Conservation (phyloP, 2,113 vertebrate species). For the Melanostigma gelatinosum region DNA sequence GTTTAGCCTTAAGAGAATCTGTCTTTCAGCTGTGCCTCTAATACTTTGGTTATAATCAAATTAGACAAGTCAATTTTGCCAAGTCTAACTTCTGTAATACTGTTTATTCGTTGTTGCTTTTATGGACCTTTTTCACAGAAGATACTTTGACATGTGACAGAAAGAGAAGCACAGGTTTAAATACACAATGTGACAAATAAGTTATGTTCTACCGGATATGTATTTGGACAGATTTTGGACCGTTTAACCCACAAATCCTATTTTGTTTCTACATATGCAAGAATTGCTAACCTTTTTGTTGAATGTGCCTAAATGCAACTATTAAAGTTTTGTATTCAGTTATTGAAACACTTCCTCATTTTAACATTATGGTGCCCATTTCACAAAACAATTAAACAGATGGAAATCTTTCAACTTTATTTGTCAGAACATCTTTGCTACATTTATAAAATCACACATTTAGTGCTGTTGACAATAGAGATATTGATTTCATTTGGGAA, state of each 20-base stretch:
- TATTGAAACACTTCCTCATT: neutral
- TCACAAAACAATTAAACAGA: neutral
- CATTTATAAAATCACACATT: neutral
- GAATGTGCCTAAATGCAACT: constrained; percentile 14
- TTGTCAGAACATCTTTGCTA: neutral
- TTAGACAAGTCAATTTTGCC: neutral
- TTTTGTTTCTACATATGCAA: constrained; percentile 20
- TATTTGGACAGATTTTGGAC: neutral
- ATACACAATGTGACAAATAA: neutral
- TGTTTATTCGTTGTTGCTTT: neutral
- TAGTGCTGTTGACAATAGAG: neutral
- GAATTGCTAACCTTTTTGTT: constrained; percentile 26
- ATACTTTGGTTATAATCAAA: neutral
- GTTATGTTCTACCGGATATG: neutral
- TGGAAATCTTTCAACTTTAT: constrained; percentile 8
- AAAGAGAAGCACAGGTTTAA: neutral
- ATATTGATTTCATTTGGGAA: neutral
- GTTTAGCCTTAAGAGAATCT: neutral
- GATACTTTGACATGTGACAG: neutral
- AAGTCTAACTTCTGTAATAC: neutral
- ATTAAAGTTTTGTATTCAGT: constrained; percentile 54
- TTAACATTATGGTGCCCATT: neutral
- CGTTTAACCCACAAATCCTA: neutral
- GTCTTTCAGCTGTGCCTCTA: neutral
- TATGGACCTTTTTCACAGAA: neutral